phyloP scores from a whole-genome alignment of 2,797 vertebrate genomes.

The Echeneis naucrates region DNA sequence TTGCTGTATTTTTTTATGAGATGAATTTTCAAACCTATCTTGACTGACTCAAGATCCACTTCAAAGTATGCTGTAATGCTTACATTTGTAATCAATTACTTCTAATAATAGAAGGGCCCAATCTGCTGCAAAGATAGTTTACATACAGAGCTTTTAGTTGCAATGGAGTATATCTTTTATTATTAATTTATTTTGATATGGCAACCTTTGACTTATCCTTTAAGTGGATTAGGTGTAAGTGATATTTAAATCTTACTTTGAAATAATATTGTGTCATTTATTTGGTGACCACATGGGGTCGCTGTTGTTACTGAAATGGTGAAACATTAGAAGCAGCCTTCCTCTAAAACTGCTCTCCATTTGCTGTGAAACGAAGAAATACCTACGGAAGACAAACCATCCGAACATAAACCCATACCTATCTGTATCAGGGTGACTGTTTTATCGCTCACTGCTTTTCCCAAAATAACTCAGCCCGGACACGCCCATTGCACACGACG shows the following conservation, averaged over 20 bases:
- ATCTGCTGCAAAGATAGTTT: too few relatives aligned
- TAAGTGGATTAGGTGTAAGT: too few relatives aligned
- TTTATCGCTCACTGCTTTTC: conserved; percentile 3
- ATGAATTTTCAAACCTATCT: background rate
- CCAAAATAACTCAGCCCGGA: too few relatives aligned
- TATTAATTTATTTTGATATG: too few relatives aligned
- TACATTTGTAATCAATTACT: too few relatives aligned
- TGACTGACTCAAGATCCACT: too few relatives aligned
- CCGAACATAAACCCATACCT: accelerated
- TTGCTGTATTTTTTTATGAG: background rate
- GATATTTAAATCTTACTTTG: background rate
- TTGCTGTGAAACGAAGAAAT: background rate
- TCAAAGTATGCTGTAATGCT: too few relatives aligned
- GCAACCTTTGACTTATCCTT: too few relatives aligned
- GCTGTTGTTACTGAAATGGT: conserved; percentile 52
- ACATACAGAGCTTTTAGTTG: too few relatives aligned
- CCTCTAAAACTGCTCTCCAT: background rate
- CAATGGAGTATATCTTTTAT: too few relatives aligned
- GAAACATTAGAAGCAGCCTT: background rate
- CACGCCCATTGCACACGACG: too few relatives aligned
- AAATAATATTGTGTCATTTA: background rate
- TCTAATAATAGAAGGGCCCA: too few relatives aligned
- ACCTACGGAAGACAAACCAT: background rate
- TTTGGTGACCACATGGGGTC: conserved; percentile 47
- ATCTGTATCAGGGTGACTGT: background rate